Base-by-base conservation (phyloP, 2,797 vertebrate genomes). In the Pterois miles region DNA sequence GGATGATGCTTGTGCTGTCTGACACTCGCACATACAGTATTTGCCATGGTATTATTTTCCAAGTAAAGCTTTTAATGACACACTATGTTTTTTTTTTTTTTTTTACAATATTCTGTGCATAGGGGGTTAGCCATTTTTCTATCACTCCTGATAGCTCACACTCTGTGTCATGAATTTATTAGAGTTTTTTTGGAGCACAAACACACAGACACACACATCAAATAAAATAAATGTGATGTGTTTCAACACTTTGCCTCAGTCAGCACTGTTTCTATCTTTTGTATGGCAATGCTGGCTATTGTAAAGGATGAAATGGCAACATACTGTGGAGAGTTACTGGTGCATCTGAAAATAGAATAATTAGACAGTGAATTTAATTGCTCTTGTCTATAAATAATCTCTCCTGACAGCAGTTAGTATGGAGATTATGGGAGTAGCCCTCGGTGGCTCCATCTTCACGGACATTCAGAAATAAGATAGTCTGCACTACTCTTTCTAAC, bases 321-420 rank as follows among this genome's bases (percentile, higher is more conserved):
- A 84, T 67, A 43, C 62, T 81, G 84, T 85, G 70, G 62, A 80
- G 66, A 78, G 68, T 59, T 85, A 80, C 84, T 71, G 72, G 82
- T 58, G 25, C 74, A 82, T 80, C 76, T 87, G 66, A 77, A 86
- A 90, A 90, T 86, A 87, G 84, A 86, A 83, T 88, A 83, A 89
- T 87, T 86, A 87, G 79, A 76, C 56, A 36, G 46, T 83, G 68
- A 68, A 76, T 83, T 86, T 85, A 91, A 89, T 86, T 86, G 81
- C 81, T 82, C 22, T 62, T 12, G 62, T 82, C 86, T 87, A 84
- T 86, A 86, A 87, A 88, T 86, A 89, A 80, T 68, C 82, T 85
- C 86, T 81, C 84, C 60, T 84, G 87, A 78, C 81, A 86, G 65
- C 75, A 62, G 64, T 74, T 68, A 81, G 67, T 52, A 40, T 74